Evolutionary conservation across 1,140 invertebrate species (phyloP), one percentile per base, ranked within the genome.

Genomic region (Drosophila tristis): DNA sequence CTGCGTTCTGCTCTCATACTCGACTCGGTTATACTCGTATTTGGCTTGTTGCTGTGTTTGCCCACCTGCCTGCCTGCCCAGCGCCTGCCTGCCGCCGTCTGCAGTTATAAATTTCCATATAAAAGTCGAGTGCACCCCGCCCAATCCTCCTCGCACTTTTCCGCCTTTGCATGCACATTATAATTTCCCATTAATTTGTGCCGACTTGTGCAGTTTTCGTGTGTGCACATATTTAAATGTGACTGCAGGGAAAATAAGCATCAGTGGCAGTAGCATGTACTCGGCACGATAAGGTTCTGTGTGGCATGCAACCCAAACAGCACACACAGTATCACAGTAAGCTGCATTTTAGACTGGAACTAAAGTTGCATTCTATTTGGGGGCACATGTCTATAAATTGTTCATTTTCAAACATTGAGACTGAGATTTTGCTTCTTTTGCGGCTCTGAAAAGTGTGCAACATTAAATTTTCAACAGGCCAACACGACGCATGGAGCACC

Each of bases 101-200:
- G 44, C 15, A 29, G 31, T 63, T 50, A 42, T 25, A 65, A 31
- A 55, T 57, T 68, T 57, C 43, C 63, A 20, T 39, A n/a, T 16
- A 43, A 35, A 23, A 15, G 48, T 39, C 15, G 11, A 55, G 29
- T 23, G 29, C 42, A 16, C 16, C 16, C 11, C 59, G 2, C 13
- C 29, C 68, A 57, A 25, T 9, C 35, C 43, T 8, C 11, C 7
- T 2, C 9, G 16, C n/a, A 20, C 50, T 23, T 63, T 62, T 35
- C 31, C 31, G 31, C 57, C 42, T 51, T 50, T 29, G 45, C 71
- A 50, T 55, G 57, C 51, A 26, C 54, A 62, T 73, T 74, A 84
- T 80, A 85, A 84, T 80, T 84, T 73, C 63, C 74, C 77, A 85
- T 84, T 84, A 80, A 80, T 84, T 84, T 80, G 51, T 70, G 80